phyloP scores from a whole-genome alignment of 2,113 vertebrate species.

The Notarius lentiginosus region DNA sequence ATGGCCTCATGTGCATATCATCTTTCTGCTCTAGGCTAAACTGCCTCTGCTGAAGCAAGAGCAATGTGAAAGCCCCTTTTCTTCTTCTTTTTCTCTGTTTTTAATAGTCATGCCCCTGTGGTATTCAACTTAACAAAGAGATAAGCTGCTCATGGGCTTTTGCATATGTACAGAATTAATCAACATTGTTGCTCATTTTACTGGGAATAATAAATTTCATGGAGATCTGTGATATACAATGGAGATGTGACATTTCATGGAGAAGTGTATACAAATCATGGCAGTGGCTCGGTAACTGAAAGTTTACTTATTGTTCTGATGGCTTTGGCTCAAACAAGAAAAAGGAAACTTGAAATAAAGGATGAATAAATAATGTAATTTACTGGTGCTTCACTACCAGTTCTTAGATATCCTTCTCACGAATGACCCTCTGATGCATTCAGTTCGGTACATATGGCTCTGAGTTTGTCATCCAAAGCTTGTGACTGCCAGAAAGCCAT shows the following conservation, averaged over 20 bases:
- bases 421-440: not conserved
- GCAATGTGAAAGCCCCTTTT: slow-evolving; percentile 42
- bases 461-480: not conserved
- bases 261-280: slow-evolving; percentile 48
- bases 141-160: slow-evolving; percentile 43
- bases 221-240: slow-evolving; percentile 25
- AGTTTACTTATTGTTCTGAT: slow-evolving; percentile 21
- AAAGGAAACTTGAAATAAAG: not conserved
- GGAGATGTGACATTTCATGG: slow-evolving; percentile 5
- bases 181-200: slow-evolving; percentile 38
- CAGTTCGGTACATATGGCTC: not conserved
- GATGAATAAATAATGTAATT: slow-evolving; percentile 18
- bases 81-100: slow-evolving; percentile 34
- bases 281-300: slow-evolving; percentile 49
- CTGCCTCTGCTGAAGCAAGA: slow-evolving; percentile 42
- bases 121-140: slow-evolving; percentile 44
- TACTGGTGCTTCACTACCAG: slow-evolving; percentile 7
- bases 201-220: slow-evolving; percentile 34
- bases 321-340: slow-evolving; percentile 33
- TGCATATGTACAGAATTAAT: slow-evolving; percentile 46
- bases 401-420: not conserved
- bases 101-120: slow-evolving; percentile 40
- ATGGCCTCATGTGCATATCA: slow-evolving; percentile 53
- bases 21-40: slow-evolving; percentile 52
- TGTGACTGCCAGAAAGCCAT: not conserved